Evolutionary conservation across 2,888 invertebrate species (phyloP).

Genomic region (Thereva unica): DNA sequence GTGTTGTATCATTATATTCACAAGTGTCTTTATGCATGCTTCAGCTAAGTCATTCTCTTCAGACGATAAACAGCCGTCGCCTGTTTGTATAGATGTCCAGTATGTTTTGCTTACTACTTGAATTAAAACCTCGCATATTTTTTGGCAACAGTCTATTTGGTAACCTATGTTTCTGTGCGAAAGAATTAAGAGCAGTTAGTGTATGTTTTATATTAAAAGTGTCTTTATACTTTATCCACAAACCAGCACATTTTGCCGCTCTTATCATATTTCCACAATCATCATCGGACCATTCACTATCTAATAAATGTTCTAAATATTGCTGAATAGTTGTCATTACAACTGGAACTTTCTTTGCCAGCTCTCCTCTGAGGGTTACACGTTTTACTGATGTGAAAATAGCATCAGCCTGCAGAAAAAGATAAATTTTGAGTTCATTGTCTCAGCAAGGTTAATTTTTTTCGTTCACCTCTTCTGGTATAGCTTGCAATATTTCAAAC

Average conservation of each 20-base stretch:
- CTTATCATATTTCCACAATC: constrained; percentile 61
- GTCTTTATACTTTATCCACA: constrained; percentile 65
- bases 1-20: constrained; percentile 62
- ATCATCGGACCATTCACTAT: constrained; percentile 54
- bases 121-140: constrained; percentile 55
- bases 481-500: constrained; percentile 80
- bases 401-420: constrained; percentile 48
- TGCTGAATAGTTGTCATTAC: constrained; percentile 54
- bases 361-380: constrained; percentile 52
- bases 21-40: constrained; percentile 66
- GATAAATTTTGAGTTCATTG: not conserved
- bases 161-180: constrained; percentile 52
- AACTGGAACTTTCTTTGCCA: constrained; percentile 52
- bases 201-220: not conserved
- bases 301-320: constrained; percentile 52
- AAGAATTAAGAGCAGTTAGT: not conserved
- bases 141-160: constrained; percentile 54
- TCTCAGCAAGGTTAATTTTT: constrained; percentile 25
- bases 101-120: constrained; percentile 58
- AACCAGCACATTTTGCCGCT: constrained; percentile 62
- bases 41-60: constrained; percentile 66
- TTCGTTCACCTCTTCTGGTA: constrained; percentile 80
- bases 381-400: constrained; percentile 56
- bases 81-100: constrained; percentile 55
- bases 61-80: constrained; percentile 60